These are phyloP conservation scores for Ornithoptera alexandrae DNA, from an alignment of 2,888 invertebrate genomes.

Conservation along the genomic window DNA sequence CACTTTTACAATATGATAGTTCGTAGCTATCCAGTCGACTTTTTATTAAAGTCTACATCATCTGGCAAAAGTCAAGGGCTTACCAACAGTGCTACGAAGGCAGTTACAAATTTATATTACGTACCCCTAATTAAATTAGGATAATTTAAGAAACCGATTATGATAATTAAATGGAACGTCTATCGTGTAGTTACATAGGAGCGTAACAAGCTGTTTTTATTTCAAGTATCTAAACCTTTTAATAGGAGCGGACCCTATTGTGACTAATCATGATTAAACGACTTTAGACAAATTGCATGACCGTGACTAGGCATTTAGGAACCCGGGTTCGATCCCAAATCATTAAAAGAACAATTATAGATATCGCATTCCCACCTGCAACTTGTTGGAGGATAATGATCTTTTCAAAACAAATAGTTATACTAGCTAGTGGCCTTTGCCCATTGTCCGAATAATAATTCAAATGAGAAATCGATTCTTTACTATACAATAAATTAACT, in stretches of 20 bases:
- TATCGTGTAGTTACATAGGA: slow-evolving; percentile 32
- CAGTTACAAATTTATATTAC: too few species aligned
- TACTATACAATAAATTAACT: neutral
- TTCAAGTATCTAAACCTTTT: slow-evolving; percentile 67
- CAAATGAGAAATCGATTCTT: slow-evolving; percentile 14
- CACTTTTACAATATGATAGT: too few species aligned
- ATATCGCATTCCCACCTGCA: slow-evolving; percentile 77
- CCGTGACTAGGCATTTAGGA: slow-evolving; percentile 77
- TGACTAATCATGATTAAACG: slow-evolving; percentile 81
- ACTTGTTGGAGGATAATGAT: slow-evolving; percentile 75
- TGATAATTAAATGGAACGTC: slow-evolving; percentile 1
- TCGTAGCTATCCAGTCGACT: too few species aligned
- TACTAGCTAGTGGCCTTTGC: slow-evolving; percentile 51
- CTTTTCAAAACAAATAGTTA: slow-evolving; percentile 73
- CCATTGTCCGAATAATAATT: slow-evolving; percentile 40
- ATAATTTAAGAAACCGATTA: neutral
- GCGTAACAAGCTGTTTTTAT: slow-evolving; percentile 58
- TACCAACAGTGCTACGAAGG: too few species aligned
- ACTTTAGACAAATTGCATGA: slow-evolving; percentile 80
- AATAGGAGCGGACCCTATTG: slow-evolving; percentile 74
- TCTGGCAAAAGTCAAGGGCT: too few species aligned
- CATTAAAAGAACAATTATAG: slow-evolving; percentile 80
- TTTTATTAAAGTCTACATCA: too few species aligned
- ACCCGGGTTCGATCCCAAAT: slow-evolving; percentile 69
- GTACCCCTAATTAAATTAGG: too few species aligned